These are phyloP conservation scores for Apotomis capreana DNA, from an alignment of 2,888 invertebrate genomes.

Conservation along the genomic window DNA sequence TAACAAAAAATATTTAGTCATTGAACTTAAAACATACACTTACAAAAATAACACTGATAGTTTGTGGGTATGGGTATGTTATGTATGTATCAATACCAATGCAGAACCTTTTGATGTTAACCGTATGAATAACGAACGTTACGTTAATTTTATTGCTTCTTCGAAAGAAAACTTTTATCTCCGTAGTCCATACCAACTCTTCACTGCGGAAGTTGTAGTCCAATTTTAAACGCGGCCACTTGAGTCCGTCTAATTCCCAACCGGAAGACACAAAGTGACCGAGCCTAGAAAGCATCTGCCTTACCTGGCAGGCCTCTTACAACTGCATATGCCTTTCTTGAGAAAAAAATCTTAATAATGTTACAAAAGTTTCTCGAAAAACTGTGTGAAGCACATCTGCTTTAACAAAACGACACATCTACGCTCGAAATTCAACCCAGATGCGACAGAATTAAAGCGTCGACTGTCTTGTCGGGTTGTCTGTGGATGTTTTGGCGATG, in stretches of 20 bases:
- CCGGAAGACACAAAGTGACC: slow-evolving; percentile 59
- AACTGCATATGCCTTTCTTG: slow-evolving; percentile 72
- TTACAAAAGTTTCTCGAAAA: slow-evolving; percentile 73
- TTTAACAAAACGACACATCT: slow-evolving; percentile 44
- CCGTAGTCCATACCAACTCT: slow-evolving; percentile 8
- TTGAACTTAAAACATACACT: too few species aligned
- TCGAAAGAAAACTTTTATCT: not conserved
- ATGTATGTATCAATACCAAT: not conserved
- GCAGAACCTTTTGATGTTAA: not conserved
- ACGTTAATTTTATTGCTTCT: not conserved
- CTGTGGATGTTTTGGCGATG: slow-evolving; percentile 53
- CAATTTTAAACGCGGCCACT: slow-evolving; percentile 34
- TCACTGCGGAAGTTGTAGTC: slow-evolving; percentile 25
- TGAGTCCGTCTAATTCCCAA: slow-evolving; percentile 38
- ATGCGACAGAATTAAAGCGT: fast-evolving
- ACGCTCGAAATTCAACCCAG: slow-evolving; percentile 48
- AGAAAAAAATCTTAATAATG: slow-evolving; percentile 75
- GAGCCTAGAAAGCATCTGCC: slow-evolving; percentile 65
- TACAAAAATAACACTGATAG: too few species aligned
- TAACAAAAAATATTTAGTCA: too few species aligned
- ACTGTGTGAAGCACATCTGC: slow-evolving; percentile 79
- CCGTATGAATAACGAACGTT: not conserved
- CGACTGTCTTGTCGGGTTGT: slow-evolving; percentile 42
- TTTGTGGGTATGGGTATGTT: too few species aligned
- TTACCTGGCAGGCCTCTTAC: slow-evolving; percentile 69